Evolutionary conservation across 2,888 invertebrate species (phyloP).

Genomic region (Diarsia mendica): DNA sequence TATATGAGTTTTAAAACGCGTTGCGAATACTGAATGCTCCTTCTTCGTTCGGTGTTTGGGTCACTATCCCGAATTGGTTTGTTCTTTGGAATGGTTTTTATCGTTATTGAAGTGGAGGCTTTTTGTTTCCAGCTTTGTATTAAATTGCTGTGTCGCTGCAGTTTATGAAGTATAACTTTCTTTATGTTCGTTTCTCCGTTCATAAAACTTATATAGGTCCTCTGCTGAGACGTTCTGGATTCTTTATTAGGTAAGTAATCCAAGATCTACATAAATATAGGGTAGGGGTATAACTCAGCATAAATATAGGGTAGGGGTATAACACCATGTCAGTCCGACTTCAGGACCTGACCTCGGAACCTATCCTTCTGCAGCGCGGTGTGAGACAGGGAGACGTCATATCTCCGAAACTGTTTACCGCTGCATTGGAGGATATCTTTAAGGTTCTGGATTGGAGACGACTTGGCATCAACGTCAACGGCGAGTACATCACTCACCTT

Average conservation of each 20-base stretch:
- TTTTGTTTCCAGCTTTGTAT: slow-evolving; percentile 40
- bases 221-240: slow-evolving; percentile 13
- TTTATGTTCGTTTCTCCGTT: slow-evolving; percentile 45
- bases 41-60: slow-evolving; percentile 36
- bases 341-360: no score
- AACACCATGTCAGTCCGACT: no score
- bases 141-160: slow-evolving; percentile 53
- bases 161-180: slow-evolving; percentile 57
- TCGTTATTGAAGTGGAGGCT: slow-evolving; percentile 45
- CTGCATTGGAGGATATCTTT: no score
- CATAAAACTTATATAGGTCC: slow-evolving; percentile 41
- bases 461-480: no score
- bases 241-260: slow-evolving; percentile 11
- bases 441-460: no score
- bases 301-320: no score
- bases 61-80: slow-evolving; percentile 51
- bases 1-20: slow-evolving; percentile 56
- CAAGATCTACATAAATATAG: background rate
- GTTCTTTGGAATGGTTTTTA: slow-evolving; percentile 44
- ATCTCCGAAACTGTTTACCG: no score
- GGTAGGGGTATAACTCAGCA: background rate
- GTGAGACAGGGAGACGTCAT: no score
- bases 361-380: no score
- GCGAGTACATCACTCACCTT: no score
- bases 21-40: slow-evolving; percentile 43